Base-by-base conservation (phyloP, 2,888 invertebrate species). In the Caradrina kadenii region DNA sequence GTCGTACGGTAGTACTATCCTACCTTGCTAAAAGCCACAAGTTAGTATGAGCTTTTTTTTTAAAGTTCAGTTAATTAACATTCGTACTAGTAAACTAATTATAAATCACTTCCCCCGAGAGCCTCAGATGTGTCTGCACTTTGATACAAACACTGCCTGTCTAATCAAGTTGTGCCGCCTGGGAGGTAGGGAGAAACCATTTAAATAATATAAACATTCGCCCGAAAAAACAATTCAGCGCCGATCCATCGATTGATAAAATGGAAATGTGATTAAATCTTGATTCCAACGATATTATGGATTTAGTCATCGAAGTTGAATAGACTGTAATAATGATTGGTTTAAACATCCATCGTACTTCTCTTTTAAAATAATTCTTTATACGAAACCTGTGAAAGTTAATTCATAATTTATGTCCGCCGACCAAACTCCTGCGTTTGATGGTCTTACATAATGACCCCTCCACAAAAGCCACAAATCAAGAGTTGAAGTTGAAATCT, bases 201-300 rank as follows among this genome's bases (percentile, higher is more conserved):
- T 66, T 75, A 83, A 83, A 83, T 82, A 81, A 81, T 83, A 80
- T 83, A 82, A 70, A 77, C 67, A 74, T 80, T 70, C 58, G 50
- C 69, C 52, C 63, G 74, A 70, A 81, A 80, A 82, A 77, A 73
- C 76, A 71, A 69, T 73, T 67, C 35, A 58, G 48, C 52, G 45
- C 52, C 53, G 60, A 78, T 69, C 67, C 60, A 58, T 75, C 69
- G 73, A 81, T 73, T 64, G 69, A 66, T 62, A 66, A 80, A 76
- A 76, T 63, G 59, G 54, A 80, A 76, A 55, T 67, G 48, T 50
- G 63, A 73, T 82, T 69, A 59, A 63, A 70, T 67, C 42, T 22
- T 50, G 63, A 73, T 61, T 65, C 35, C 21, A 49, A 52, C 55
- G 59, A 60, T 69, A 17, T 68, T 63, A 35, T 26, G 21, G 22